Evolutionary conservation across 2,113 vertebrate species (phyloP), one percentile per base, ranked within the genome.

Genomic region (Odontophorus gujanensis): DNA sequence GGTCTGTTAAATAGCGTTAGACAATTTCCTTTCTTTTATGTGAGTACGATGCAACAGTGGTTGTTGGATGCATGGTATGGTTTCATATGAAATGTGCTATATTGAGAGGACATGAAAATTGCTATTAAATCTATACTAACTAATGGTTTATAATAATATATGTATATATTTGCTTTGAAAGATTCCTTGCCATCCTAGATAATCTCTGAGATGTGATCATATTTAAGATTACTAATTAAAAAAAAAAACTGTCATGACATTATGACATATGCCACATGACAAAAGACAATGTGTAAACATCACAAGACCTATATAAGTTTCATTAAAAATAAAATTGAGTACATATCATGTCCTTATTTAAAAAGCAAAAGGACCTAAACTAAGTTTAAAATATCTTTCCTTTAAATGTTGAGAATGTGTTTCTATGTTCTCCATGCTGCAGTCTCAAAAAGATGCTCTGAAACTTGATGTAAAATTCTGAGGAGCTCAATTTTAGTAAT

Each of bases 391-490:
- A 18, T 26, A 0, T 26, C 62, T 57, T 58, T 48, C 12, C 48
- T 6, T 0, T 25, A 63, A 51, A 48, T 28, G 26, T 30, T 13
- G 5, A 59, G 36, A 8, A 24, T 18, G 6, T 0, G 3, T 72
- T 75, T 86, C 22, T 81, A 0, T 40, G 2, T 71, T 81, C 34
- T 47, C 43, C 40, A 13, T 75, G 22, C 21, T 71, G 8, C 26
- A 30, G 38, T 69, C 43, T 80, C 42, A 65, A 87, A 91, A 72
- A 36, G 20, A 11, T 50, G 8, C 16, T 86, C 34, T 40, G 30
- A 81, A 81, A 68, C 51, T 32, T 58, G n/a, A 11, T 42, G 22
- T 55, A 76, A 45, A 71, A 55, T 36, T 81, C 76, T 59, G 30
- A 81, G 55, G 58, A 71, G 11, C 2, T 62, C n/a, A 34, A 3